These are phyloP conservation scores for Watsonalla cultraria DNA, from an alignment of 2,888 invertebrate genomes.

Conservation along the genomic window DNA sequence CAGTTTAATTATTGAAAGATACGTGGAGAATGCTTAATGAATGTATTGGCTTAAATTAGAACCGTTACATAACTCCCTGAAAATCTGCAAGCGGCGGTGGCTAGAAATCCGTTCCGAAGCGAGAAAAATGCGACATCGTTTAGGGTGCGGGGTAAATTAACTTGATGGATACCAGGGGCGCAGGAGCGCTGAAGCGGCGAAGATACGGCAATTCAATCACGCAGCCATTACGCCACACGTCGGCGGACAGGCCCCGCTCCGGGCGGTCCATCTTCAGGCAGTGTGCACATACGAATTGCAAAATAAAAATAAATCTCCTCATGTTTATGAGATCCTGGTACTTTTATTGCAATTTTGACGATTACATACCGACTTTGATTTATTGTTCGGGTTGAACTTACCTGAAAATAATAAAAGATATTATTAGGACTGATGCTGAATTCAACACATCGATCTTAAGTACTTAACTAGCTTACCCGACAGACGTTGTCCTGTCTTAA, in stretches of 20 bases:
- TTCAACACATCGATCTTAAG: no score
- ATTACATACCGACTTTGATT: conserved; percentile 3
- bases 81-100: no score
- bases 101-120: background rate
- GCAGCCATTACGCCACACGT: conserved; percentile 53
- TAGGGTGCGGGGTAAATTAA: conserved; percentile 46
- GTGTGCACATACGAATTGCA: conserved; percentile 29
- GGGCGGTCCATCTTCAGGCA: conserved; percentile 14
- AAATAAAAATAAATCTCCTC: conserved; percentile 48
- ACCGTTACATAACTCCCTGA: no score
- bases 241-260: conserved; percentile 24
- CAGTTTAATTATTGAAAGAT: no score
- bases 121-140: conserved; percentile 14
- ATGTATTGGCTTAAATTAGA: no score
- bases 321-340: conserved; percentile 46
- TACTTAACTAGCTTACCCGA: no score
- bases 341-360: conserved; percentile 50
- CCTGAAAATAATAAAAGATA: conserved; percentile 36
- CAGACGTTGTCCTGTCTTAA: no score
- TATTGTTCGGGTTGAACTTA: conserved; percentile 27
- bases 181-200: conserved; percentile 47
- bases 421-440: background rate
- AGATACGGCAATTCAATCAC: conserved; percentile 66
- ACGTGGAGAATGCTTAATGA: no score
- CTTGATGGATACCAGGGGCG: conserved; percentile 55